A percentile compares a stretch with the other conserved stretches of the same genome.
Conservation (phyloP, 2,113 vertebrate genomes). For the Nycticebus coucang region DNA sequence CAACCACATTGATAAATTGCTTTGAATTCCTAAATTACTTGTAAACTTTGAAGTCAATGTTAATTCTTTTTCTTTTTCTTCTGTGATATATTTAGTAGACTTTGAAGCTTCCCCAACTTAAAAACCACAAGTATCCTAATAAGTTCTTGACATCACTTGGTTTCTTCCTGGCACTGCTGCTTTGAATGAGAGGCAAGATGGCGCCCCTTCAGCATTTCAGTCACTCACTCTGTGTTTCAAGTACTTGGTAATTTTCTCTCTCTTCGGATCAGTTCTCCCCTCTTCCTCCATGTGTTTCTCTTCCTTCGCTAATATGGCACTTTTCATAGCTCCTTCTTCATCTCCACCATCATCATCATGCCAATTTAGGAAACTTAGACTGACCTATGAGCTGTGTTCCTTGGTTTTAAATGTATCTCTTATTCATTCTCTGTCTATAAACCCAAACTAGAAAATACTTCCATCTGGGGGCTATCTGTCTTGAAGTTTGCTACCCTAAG, state of each 20-base stretch:
- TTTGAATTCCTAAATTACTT: not conserved
- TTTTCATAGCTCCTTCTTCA: not conserved
- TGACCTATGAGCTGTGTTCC: not conserved
- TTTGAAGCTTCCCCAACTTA: not conserved
- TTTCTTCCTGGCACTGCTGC: not conserved
- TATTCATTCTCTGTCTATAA: not conserved
- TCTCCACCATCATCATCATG: not conserved
- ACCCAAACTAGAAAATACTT: not conserved
- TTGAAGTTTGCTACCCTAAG: not conserved
- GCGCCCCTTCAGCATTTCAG: not conserved
- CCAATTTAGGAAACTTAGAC: not conserved
- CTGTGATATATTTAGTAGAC: not conserved
- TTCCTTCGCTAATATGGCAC: not conserved
- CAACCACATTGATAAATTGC: not conserved
- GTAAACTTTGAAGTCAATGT: not conserved
- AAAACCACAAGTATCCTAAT: not conserved
- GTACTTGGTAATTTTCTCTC: not conserved
- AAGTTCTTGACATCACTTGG: not conserved
- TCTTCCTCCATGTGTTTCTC: not conserved
- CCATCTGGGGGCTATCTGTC: not conserved
- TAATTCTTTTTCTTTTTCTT: not conserved
- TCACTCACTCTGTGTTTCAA: not conserved
- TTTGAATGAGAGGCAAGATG: not conserved
- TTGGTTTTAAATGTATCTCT: constrained; percentile 10
- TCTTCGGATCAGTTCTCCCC: not conserved